Evolutionary conservation across 2,113 vertebrate genomes (phyloP).

Genomic region (Plecotus auritus): DNA sequence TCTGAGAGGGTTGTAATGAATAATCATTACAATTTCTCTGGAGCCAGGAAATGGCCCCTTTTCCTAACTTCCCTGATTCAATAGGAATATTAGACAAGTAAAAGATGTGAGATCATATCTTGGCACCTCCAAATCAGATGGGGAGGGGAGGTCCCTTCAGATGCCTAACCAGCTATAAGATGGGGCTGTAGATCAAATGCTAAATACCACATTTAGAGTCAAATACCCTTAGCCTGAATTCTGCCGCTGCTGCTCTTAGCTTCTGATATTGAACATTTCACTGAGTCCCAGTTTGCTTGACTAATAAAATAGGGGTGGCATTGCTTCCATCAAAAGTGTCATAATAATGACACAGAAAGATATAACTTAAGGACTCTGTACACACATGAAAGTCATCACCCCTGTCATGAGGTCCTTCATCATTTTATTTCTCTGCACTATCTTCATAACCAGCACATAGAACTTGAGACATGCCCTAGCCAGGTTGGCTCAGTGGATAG

Average conservation of each 20-base stretch:
- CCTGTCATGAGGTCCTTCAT: too few relatives aligned
- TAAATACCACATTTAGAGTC: neutral
- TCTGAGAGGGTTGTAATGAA: neutral
- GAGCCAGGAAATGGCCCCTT: neutral
- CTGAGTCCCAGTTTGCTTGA: neutral
- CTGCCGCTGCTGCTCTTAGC: neutral
- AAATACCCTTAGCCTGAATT: neutral
- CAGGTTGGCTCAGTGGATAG: too few relatives aligned
- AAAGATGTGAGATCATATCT: neutral
- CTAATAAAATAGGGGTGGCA: neutral
- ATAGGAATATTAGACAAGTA: neutral
- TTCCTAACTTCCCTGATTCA: neutral
- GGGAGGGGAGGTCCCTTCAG: neutral
- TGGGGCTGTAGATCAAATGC: too few relatives aligned
- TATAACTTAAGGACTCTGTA: neutral
- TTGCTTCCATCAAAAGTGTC: neutral
- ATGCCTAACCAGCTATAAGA: neutral
- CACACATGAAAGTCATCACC: neutral
- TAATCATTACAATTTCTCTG: neutral
- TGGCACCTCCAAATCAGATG: neutral
- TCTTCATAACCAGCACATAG: neutral
- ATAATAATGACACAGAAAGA: neutral
- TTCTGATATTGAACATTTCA: neutral
- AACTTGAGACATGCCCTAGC: too few relatives aligned
- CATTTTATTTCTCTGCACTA: neutral